A percentile compares a stretch with the other conserved stretches of the same genome.
Conservation (phyloP, 2,797 vertebrate genomes). For the Rhincodon typus region DNA sequence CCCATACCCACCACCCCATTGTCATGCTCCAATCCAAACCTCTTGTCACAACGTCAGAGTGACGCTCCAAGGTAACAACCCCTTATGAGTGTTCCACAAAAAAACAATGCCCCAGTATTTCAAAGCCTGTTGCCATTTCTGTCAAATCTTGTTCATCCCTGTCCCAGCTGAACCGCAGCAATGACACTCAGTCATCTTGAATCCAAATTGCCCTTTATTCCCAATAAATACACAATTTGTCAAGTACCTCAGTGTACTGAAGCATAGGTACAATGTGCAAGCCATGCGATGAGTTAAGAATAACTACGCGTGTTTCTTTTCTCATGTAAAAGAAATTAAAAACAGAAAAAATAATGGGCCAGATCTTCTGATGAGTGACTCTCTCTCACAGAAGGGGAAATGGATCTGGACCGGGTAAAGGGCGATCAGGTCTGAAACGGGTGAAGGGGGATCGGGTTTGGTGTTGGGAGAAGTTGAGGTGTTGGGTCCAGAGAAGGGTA, state of each 20-base stretch:
- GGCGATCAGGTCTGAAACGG: too few species aligned
- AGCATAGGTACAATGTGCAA: neutral
- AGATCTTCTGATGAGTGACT: too few species aligned
- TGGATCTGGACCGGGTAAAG: too few species aligned
- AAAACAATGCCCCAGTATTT: neutral
- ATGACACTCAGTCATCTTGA: neutral
- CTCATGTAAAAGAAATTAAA: neutral
- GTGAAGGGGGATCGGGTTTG: too few species aligned
- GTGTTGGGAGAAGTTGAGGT: too few species aligned
- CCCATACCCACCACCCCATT: too few species aligned
- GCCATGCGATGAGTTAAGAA: neutral
- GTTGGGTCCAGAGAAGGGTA: too few species aligned
- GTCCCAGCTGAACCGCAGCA: neutral
- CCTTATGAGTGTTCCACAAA: neutral
- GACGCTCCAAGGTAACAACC: neutral
- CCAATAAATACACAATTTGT: neutral
- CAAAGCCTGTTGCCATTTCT: neutral
- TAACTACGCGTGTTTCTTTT: neutral
- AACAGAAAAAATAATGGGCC: too few species aligned
- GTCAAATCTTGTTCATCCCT: neutral
- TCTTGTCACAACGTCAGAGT: neutral
- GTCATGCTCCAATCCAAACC: neutral
- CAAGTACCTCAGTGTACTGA: neutral
- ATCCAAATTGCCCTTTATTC: neutral
- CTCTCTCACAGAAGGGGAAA: too few species aligned